Evolutionary conservation across 1,140 invertebrate species (phyloP), one percentile per base, ranked within the genome.

Genomic region (Oreohelix idahoensis): DNA sequence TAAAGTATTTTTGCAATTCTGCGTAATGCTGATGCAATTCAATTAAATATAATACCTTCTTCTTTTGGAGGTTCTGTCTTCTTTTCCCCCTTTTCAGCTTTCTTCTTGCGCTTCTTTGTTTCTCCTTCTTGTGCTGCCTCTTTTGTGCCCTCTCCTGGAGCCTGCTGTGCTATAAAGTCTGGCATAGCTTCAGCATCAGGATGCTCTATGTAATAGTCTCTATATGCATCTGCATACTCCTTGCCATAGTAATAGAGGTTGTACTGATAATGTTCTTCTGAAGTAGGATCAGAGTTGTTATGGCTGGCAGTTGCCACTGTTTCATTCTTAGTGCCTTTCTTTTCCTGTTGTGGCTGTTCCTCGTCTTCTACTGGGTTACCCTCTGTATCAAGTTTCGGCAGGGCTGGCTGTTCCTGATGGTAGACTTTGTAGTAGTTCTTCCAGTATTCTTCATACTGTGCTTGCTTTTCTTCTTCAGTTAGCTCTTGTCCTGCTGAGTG

Each of bases 71-170:
- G 83, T 58, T 84, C 81, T 79, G 86, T 88, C 39, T 76, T 81
- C 20, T 84, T 83, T 51, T 84, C 81, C 17, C 66, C 70, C 63
- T 92, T 89, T 20, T 86, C 74, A 82, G 88, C 91, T 73, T 88
- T 92, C 49, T 91, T 89, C 80, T 74, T 84, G 81, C 86, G 89
- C 86, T 86, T 94, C 85, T 93, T 93, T 84, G 13, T 8, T 20
- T 82, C 51, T 11, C 42, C 53, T 15, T 58, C 11, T 51, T 71
- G 49, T 20, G 63, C 23, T 20, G 45, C 32, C 1, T 82, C 71
- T 32, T 32, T 75, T 38, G 11, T 26, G 29, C 0, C 29, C 4
- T 0, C 69, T 45, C 10, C 42, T 76, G 42, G 11, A 71, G 63
- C 29, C 0, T 20, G 5, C 36, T 66, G 51, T 5, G 79, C 63